A percentile compares a stretch with the other conserved stretches of the same genome.
Evolutionary conservation across 1,140 invertebrate species (phyloP).

Genomic region (Phymastichus coffea): DNA sequence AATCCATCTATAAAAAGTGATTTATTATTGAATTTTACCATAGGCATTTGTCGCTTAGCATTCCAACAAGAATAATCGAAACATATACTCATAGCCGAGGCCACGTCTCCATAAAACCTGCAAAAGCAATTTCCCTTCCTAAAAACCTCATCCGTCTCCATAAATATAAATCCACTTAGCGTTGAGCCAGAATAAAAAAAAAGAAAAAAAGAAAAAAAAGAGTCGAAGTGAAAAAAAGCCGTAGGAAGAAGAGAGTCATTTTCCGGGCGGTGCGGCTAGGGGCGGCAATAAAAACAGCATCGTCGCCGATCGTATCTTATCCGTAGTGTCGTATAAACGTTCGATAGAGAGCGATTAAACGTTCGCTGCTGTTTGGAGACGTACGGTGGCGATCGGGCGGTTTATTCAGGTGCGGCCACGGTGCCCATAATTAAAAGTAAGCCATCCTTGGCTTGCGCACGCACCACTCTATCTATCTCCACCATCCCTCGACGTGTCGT

Average conservation of each 20-base stretch:
- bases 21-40: too few species aligned
- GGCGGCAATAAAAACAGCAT: conserved; percentile 24
- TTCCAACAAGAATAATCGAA: too few species aligned
- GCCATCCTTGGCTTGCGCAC: conserved; percentile 33
- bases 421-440: conserved; percentile 42
- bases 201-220: neutral
- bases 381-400: conserved; percentile 17
- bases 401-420: conserved; percentile 40
- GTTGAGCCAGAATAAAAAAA: neutral
- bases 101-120: too few species aligned
- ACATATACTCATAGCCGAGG: too few species aligned
- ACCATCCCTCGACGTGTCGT: conserved; percentile 31
- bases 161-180: conserved; percentile 30
- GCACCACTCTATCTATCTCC: conserved; percentile 32
- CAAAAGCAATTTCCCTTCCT: conserved; percentile 21
- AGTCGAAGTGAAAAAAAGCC: neutral
- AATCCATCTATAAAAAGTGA: too few species aligned
- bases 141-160: conserved; percentile 16
- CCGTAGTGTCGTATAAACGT: conserved; percentile 25
- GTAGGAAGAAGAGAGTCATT: neutral
- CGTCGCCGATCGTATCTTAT: conserved; percentile 26
- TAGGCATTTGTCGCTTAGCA: too few species aligned
- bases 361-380: conserved; percentile 22
- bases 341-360: conserved; percentile 30
- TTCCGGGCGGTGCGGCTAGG: neutral